Evolutionary conservation across 2,797 vertebrate genomes (phyloP).

Genomic region (Rhodeus uyekii): DNA sequence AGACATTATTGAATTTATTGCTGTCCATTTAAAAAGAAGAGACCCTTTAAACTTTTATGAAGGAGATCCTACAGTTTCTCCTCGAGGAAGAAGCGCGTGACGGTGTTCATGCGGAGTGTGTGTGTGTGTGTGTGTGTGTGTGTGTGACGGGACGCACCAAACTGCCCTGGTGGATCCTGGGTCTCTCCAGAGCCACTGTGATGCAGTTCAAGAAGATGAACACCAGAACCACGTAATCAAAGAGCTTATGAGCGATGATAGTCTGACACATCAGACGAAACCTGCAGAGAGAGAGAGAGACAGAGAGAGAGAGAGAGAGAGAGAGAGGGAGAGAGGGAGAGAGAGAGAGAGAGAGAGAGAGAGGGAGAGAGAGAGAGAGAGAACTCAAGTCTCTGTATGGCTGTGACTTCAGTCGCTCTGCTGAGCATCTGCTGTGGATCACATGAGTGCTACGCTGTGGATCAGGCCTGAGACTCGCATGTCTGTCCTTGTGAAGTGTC

Average conservation of each 20-base stretch:
- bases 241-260: conserved; percentile 93
- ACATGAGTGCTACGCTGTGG: background rate
- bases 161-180: conserved; percentile 90
- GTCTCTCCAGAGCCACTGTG: conserved; percentile 95
- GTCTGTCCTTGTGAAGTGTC: background rate
- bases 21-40: no score
- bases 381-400: no score
- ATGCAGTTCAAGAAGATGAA: conserved; percentile 99
- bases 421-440: background rate
- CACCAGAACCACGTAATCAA: conserved; percentile 92
- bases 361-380: no score
- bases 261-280: conserved; percentile 94
- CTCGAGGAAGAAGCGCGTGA: background rate
- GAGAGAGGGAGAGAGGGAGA: no score
- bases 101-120: background rate
- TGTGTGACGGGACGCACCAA: conserved; percentile 71
- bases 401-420: no score
- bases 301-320: background rate
- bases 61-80: background rate
- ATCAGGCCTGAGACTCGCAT: background rate
- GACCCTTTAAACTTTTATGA: no score
- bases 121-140: background rate
- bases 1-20: no score
- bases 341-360: no score
- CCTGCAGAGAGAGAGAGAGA: conserved; percentile 66